Evolutionary conservation across 2,888 invertebrate genomes (phyloP), one percentile per base, ranked within the genome.

Genomic region (Eupeodes latifasciatus): DNA sequence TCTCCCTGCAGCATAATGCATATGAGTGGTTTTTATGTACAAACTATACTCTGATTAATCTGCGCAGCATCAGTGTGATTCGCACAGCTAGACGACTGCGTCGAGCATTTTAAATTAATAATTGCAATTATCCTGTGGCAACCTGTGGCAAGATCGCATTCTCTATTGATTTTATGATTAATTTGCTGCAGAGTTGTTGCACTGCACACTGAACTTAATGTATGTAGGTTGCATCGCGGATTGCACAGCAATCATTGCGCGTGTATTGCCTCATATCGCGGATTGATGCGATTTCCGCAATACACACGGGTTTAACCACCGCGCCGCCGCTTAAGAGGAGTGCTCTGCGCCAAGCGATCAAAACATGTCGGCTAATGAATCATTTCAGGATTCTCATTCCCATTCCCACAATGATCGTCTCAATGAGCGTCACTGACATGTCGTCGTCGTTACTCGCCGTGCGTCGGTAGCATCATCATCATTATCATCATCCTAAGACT

Each of bases 121-220:
- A 85, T 88, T 88, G 88, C 81, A 88, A 88, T 88, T 88, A 85
- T 88, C 88, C 85, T 88, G 81, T 81, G 80, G 88, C 80, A 81
- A 81, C 85, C 77, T 81, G 84, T 85, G 78, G 80, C 80, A 64
- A 40, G 81, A 81, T 81, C 85, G 72, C 82, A 80, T 76, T 81
- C 71, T 49, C 75, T 81, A 85, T 88, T 88, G 88, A 88, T 85
- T 85, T 88, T 75, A 75, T 85, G 81, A 85, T 81, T 81, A 88
- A 88, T 81, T 79, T 67, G 67, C 80, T 59, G 79, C 53, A 74
- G 78, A 74, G 83, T 34, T 66, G 61, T 11, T 72, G 64, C 72
- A 36, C 14, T 72, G 64, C 72, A 36, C 40, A 27, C 27, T 27
- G 57, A 44, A 72, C 47, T 72, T 72, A 59, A 72, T 27, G 69